phyloP scores from a whole-genome alignment of 2,797 vertebrate genomes.

The Acipenser oxyrinchus region DNA sequence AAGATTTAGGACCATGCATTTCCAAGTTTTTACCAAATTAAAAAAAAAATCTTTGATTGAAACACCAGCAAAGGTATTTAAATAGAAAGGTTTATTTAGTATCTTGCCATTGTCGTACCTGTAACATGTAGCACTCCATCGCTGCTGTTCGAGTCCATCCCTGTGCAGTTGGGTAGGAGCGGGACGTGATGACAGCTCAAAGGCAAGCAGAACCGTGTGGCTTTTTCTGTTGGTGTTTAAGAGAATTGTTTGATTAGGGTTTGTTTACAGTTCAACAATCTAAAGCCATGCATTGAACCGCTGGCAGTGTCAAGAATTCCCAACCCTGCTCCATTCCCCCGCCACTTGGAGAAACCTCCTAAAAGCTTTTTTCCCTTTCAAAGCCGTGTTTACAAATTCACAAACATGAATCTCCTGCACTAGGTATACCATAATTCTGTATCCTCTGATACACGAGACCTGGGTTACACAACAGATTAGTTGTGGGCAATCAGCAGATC shows the following conservation, averaged over 20 bases:
- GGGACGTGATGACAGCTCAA: background rate
- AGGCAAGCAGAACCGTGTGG: background rate
- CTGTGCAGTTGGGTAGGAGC: too few species aligned
- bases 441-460: background rate
- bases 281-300: conserved; percentile 29
- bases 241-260: conserved; percentile 3
- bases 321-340: background rate
- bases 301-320: conserved; percentile 26
- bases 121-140: too few species aligned
- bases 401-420: too few species aligned
- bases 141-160: too few species aligned
- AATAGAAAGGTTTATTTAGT: too few species aligned
- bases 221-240: background rate
- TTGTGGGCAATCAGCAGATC: background rate
- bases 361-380: background rate
- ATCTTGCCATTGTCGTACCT: too few species aligned
- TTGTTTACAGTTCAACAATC: background rate
- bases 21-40: too few species aligned
- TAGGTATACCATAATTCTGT: too few species aligned
- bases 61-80: too few species aligned
- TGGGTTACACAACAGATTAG: background rate
- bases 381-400: background rate
- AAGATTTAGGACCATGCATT: too few species aligned
- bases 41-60: too few species aligned
- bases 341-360: background rate